phyloP scores from a whole-genome alignment of 2,888 invertebrate genomes.

The Diabrotica balteata region DNA sequence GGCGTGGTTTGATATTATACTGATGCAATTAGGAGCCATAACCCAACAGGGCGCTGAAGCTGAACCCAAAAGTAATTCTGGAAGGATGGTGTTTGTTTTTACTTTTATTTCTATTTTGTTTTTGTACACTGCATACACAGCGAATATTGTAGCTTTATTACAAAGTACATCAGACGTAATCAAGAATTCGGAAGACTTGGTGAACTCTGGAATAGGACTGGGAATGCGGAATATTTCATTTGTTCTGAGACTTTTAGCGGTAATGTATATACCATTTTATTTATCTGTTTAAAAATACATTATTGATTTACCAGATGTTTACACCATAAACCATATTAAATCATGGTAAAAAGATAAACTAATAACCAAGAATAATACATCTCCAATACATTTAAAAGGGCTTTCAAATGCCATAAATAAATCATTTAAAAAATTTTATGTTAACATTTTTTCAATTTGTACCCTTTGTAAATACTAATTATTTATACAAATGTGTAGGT shows the following conservation, averaged over 20 bases:
- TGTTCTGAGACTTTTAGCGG: conserved; percentile 30
- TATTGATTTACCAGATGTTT: no score
- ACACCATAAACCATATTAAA: no score
- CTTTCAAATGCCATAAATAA: no score
- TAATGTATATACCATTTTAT: no score
- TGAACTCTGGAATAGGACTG: conserved; percentile 66
- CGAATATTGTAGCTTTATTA: conserved; percentile 72
- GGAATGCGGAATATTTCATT: conserved; percentile 68
- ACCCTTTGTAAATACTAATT: no score
- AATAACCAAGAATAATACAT: no score
- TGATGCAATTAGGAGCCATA: conserved; percentile 61
- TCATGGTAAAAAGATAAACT: no score
- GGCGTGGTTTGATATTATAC: conserved; percentile 47
- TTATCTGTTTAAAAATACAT: no score
- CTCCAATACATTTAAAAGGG: no score
- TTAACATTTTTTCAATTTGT: no score
- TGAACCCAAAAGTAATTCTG: conserved; percentile 60
- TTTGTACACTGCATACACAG: conserved; percentile 71
- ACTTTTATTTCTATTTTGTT: conserved; percentile 61
- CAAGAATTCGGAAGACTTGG: conserved; percentile 64
- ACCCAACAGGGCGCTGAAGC: conserved; percentile 62
- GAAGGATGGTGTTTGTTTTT: conserved; percentile 56
- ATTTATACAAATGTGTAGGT: no score
- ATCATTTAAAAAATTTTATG: no score
- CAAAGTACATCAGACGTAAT: conserved; percentile 70